Evolutionary conservation across 2,888 invertebrate species (phyloP).

Genomic region (Papilio protenor): DNA sequence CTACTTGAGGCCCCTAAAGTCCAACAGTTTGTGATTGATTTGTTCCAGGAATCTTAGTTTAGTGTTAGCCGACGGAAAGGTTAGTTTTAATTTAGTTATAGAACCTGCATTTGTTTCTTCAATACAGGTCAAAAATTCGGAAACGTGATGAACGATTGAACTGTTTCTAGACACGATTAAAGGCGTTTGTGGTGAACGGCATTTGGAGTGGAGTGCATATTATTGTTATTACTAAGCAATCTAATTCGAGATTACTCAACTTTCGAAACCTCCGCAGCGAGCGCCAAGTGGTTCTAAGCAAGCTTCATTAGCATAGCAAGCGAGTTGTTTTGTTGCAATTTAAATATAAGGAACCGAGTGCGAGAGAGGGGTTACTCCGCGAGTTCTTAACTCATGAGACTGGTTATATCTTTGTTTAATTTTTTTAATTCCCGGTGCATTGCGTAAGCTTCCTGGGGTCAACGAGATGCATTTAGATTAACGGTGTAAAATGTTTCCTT

Average conservation of each 20-base stretch:
- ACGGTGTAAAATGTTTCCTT: background rate
- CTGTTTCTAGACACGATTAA: constrained; percentile 9
- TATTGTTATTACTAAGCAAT: constrained; percentile 42
- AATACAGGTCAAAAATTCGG: background rate
- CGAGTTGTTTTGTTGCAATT: constrained; percentile 66
- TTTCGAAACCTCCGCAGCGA: constrained; percentile 55
- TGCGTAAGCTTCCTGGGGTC: background rate
- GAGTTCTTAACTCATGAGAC: constrained; percentile 56
- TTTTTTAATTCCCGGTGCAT: constrained; percentile 14
- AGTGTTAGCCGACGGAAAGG: too few species aligned
- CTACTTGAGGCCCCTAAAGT: too few species aligned
- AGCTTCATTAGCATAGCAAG: constrained; percentile 70
- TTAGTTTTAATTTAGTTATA: too few species aligned
- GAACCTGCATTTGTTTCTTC: too few species aligned
- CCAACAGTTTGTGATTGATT: too few species aligned
- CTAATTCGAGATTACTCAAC: constrained; percentile 54
- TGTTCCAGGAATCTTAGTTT: too few species aligned
- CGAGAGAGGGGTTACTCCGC: constrained; percentile 50
- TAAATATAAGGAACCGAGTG: constrained; percentile 66
- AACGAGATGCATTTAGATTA: constrained; percentile 12
- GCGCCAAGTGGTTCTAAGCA: constrained; percentile 55
- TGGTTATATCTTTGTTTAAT: constrained; percentile 54
- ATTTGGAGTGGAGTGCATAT: constrained; percentile 24
- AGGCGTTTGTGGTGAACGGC: constrained; percentile 6
- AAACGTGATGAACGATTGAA: background rate